These are phyloP conservation scores for Tringa solitaria DNA, from an alignment of 2,113 vertebrate genomes.

Conservation along the genomic window DNA sequence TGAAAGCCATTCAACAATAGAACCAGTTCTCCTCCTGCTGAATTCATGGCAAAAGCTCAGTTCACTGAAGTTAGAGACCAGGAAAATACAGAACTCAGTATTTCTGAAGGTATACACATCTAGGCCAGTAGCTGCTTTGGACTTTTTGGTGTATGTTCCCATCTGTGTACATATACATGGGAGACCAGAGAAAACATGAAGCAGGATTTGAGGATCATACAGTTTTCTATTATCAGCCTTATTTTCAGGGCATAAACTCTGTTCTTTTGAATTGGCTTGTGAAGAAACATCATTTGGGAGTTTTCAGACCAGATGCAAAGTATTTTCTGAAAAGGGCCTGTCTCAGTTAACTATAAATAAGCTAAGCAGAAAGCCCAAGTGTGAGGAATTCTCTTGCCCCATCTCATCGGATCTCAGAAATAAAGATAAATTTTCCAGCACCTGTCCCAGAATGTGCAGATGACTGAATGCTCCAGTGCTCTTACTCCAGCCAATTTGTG, in stretches of 20 bases:
- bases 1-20: not conserved
- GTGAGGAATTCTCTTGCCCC: not conserved
- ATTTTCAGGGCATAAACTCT: not conserved
- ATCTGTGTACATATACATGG: not conserved
- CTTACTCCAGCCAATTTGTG: not conserved
- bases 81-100: not conserved
- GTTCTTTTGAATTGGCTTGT: not conserved
- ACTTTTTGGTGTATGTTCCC: not conserved
- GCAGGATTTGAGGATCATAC: not conserved
- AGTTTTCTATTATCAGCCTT: not conserved
- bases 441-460: not conserved
- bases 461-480: not conserved
- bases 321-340: not conserved
- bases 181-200: not conserved
- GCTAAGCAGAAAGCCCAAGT: not conserved
- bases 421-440: not conserved
- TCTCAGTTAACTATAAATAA: not conserved
- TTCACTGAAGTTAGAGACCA: not conserved
- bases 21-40: not conserved
- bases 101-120: not conserved
- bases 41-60: conserved; percentile 15
- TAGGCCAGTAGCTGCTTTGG: not conserved
- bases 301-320: not conserved
- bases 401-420: not conserved
- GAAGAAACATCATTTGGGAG: not conserved